A percentile compares a stretch with the other conserved stretches of the same genome.
phyloP scores from a whole-genome alignment of 1,140 invertebrate genomes.

The Cherax quadricarinatus region DNA sequence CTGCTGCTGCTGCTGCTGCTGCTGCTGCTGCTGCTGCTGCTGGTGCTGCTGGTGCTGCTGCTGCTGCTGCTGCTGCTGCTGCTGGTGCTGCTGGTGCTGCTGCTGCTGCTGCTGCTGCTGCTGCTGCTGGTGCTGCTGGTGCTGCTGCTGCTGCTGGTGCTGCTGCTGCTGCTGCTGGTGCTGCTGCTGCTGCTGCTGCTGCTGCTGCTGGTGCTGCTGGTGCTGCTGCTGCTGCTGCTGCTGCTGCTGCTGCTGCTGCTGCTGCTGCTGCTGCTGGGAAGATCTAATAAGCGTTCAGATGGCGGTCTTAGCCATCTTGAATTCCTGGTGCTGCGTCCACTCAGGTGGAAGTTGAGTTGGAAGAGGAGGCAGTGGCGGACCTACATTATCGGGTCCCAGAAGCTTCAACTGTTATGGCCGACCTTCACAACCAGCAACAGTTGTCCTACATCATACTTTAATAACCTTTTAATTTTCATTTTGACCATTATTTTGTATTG shows the following conservation, averaged over 20 bases:
- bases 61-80: not conserved
- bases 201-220: not conserved
- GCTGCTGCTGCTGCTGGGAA: not conserved
- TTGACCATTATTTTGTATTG: too few species aligned
- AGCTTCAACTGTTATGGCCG: too few species aligned
- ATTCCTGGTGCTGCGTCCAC: too few species aligned
- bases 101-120: conserved; percentile 4
- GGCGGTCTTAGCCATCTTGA: too few species aligned
- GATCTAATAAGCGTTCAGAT: too few species aligned
- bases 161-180: not conserved
- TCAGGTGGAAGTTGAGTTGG: too few species aligned
- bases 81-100: not conserved
- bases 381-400: too few species aligned
- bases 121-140: not conserved
- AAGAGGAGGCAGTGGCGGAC: too few species aligned
- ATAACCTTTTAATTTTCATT: too few species aligned
- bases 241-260: not conserved
- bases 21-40: not conserved
- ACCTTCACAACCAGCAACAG: too few species aligned
- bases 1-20: not conserved
- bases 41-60: not conserved
- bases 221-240: conserved; percentile 5
- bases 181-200: not conserved
- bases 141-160: conserved; percentile 3
- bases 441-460: too few species aligned